Conservation (phyloP, 2,113 vertebrate genomes). For the Coryphaenoides rupestris region DNA sequence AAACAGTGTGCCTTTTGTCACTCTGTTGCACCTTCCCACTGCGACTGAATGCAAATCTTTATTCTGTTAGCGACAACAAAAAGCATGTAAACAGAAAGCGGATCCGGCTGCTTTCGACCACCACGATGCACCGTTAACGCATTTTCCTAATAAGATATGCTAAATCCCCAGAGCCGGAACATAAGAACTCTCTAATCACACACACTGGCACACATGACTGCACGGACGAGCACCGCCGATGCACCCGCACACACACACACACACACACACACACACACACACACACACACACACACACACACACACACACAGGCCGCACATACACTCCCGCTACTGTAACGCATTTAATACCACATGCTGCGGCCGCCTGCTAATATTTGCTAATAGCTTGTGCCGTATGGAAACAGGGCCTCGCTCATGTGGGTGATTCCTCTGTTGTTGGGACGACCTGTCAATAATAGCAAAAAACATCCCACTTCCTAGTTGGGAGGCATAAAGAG, state of each 20-base stretch:
- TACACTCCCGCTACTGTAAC: slow-evolving; percentile 57
- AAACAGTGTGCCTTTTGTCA: not conserved
- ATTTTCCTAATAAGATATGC: slow-evolving; percentile 59
- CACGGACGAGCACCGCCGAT: slow-evolving; percentile 12
- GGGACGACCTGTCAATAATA: slow-evolving; percentile 61
- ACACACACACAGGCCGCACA: slow-evolving; percentile 39
- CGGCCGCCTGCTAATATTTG: slow-evolving; percentile 68
- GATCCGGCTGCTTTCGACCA: not conserved
- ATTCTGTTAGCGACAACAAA: too few species aligned
- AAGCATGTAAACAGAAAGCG: too few species aligned
- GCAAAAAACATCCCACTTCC: slow-evolving; percentile 42
- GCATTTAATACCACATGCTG: slow-evolving; percentile 59
- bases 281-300: slow-evolving; percentile 13
- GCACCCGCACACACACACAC: not conserved
- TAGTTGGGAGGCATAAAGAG: slow-evolving; percentile 12
- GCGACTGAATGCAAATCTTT: slow-evolving; percentile 1
- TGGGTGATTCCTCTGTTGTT: slow-evolving; percentile 66
- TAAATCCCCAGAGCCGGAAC: slow-evolving; percentile 63
- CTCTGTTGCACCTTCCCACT: not conserved
- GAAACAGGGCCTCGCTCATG: slow-evolving; percentile 50
- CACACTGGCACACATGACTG: slow-evolving; percentile 40
- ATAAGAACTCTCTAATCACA: slow-evolving; percentile 64
- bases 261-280: slow-evolving; percentile 19
- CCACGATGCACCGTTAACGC: slow-evolving; percentile 46
- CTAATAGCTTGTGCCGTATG: slow-evolving; percentile 66